Percentiles rank a stretch among this genome's conserved stretches.
These are phyloP conservation scores for Gisinianus flammeolus DNA, from an alignment of 2,888 invertebrate species.

Conservation along the genomic window DNA sequence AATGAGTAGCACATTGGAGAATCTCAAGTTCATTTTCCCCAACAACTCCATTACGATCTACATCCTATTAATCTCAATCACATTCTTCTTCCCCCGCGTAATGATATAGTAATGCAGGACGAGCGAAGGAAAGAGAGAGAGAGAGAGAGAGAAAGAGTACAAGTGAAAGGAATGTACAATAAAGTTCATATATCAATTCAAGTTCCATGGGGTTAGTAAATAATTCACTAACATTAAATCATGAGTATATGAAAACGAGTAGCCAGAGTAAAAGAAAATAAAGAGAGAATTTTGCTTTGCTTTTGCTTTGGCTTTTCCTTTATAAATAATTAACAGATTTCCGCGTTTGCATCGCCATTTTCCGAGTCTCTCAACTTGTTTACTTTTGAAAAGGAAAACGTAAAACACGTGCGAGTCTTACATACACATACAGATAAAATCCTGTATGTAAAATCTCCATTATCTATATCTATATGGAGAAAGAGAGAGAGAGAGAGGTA, in stretches of 20 bases:
- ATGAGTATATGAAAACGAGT: neutral
- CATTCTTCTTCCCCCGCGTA: neutral
- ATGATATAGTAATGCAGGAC: neutral
- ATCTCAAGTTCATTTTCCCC: neutral
- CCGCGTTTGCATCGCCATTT: too few relatives aligned
- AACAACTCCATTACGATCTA: neutral
- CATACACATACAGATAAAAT: too few relatives aligned
- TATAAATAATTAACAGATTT: conserved; percentile 16
- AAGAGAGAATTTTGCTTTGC: neutral
- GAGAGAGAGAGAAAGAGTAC: too few relatives aligned
- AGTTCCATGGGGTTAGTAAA: neutral
- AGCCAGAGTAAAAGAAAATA: neutral
- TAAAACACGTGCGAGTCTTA: neutral
- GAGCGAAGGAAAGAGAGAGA: neutral
- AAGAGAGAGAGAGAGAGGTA: neutral
- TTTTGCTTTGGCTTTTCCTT: neutral
- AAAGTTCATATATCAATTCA: neutral
- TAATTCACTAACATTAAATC: neutral
- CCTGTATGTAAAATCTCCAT: too few relatives aligned
- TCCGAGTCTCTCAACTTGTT: neutral
- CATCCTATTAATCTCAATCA: conserved; percentile 13
- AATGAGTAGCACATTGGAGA: too few relatives aligned
- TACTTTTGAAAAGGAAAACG: neutral
- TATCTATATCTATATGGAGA: too few relatives aligned
- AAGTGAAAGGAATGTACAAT: conserved; percentile 3